Evolutionary conservation across 2,888 invertebrate species (phyloP).

Genomic region (Diarsia brunnea): DNA sequence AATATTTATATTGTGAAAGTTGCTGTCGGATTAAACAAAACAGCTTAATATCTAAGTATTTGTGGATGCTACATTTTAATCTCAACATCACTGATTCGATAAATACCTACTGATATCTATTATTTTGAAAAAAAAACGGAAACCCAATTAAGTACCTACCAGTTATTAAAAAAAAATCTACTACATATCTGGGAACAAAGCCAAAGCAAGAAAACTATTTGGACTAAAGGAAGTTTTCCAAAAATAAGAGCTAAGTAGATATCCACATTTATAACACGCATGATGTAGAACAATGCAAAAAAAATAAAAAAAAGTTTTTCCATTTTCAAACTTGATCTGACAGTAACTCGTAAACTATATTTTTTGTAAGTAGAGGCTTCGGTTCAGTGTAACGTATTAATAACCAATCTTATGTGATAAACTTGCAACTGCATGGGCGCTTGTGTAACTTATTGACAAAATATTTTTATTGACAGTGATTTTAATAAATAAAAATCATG

Average conservation of each 20-base stretch:
- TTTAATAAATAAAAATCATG: slow-evolving; percentile 66
- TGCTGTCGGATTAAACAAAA: slow-evolving; percentile 38
- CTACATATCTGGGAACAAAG: not conserved
- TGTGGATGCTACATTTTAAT: not conserved
- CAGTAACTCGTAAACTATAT: slow-evolving; percentile 27
- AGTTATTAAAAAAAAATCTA: not conserved
- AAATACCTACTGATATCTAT: not conserved
- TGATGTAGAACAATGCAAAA: not conserved
- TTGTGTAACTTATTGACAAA: slow-evolving; percentile 58
- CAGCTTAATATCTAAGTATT: not conserved
- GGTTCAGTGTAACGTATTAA: slow-evolving; percentile 47
- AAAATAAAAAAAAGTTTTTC: not conserved
- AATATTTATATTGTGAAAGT: slow-evolving; percentile 37
- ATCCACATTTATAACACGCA: not conserved
- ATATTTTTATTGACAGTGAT: slow-evolving; percentile 62
- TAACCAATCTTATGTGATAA: slow-evolving; percentile 59
- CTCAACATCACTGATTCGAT: not conserved
- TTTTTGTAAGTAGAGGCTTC: slow-evolving; percentile 40
- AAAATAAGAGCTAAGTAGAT: not conserved
- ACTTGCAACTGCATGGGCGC: slow-evolving; percentile 49
- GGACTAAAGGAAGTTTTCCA: not conserved
- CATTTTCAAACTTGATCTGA: not conserved
- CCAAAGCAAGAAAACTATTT: not conserved
- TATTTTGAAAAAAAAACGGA: not conserved
- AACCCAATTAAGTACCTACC: not conserved